These are phyloP conservation scores for Oscheius onirici DNA, from an alignment of 2,888 invertebrate genomes.

Conservation along the genomic window DNA sequence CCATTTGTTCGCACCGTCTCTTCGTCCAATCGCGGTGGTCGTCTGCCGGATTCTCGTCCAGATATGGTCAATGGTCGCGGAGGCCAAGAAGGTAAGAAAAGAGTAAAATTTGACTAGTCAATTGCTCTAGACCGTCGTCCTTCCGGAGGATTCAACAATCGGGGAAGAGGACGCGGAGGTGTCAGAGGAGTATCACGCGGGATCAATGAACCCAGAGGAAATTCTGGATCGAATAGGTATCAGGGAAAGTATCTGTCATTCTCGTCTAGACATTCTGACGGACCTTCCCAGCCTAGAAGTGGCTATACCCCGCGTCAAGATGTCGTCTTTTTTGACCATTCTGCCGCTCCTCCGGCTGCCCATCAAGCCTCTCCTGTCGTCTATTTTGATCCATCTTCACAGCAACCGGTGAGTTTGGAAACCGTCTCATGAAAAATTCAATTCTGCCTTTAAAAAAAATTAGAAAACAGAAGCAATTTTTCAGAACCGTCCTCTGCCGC, in stretches of 20 bases:
- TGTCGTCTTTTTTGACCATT: slow-evolving; percentile 27
- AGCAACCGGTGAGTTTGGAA: slow-evolving; percentile 13
- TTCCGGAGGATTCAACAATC: neutral
- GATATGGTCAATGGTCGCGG: neutral
- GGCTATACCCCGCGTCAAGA: slow-evolving; percentile 10
- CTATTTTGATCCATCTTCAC: slow-evolving; percentile 29
- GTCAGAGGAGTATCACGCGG: slow-evolving; percentile 18
- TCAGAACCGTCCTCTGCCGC: slow-evolving; percentile 12
- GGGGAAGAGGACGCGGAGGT: neutral
- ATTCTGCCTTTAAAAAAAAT: too few relatives aligned
- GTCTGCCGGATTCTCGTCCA: neutral
- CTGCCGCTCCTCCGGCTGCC: neutral
- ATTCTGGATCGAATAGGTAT: slow-evolving; percentile 6
- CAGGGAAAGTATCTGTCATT: neutral
- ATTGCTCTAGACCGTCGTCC: neutral
- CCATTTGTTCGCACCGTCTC: slow-evolving; percentile 17
- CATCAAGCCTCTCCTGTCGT: slow-evolving; percentile 23
- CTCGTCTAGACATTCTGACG: neutral
- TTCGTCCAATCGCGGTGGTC: slow-evolving; percentile 6
- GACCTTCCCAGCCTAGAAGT: neutral
- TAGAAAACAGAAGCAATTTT: neutral
- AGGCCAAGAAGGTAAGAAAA: neutral
- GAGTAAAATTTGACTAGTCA: neutral
- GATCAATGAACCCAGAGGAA: neutral
- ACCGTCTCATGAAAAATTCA: too few relatives aligned